Evolutionary conservation across 2,797 vertebrate genomes (phyloP).

Genomic region (Spea hammondii): DNA sequence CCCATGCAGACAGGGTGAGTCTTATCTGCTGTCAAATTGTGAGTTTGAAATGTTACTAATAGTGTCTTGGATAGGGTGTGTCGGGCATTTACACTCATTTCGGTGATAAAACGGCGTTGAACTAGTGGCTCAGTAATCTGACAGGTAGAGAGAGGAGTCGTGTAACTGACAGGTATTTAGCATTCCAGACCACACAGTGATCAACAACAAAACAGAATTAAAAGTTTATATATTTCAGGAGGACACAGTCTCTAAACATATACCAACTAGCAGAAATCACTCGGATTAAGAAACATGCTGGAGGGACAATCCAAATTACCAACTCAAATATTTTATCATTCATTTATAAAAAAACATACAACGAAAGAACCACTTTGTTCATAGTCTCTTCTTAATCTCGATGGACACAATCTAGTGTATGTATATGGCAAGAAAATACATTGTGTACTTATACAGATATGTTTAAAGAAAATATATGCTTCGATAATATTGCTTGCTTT

Average conservation of each 20-base stretch:
- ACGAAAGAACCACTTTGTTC: too few species aligned
- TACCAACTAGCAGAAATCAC: too few species aligned
- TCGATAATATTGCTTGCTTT: too few species aligned
- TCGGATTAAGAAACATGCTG: too few species aligned
- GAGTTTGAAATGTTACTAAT: neutral
- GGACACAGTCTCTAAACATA: neutral
- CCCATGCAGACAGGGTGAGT: neutral
- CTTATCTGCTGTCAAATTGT: constrained; percentile 5
- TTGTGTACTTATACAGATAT: too few species aligned
- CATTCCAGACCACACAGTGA: constrained; percentile 15
- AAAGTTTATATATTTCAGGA: neutral
- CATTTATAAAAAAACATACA: too few species aligned
- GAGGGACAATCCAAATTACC: too few species aligned
- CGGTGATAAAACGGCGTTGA: neutral
- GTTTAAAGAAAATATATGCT: too few species aligned
- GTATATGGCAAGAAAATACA: too few species aligned
- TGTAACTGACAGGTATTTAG: neutral
- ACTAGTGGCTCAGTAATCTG: neutral
- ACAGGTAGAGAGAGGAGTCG: neutral
- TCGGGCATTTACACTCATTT: neutral
- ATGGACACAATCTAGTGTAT: too few species aligned
- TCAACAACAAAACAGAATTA: neutral
- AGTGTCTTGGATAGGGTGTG: neutral
- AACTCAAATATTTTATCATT: too few species aligned
- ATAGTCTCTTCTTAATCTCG: too few species aligned